Evolutionary conservation across 2,888 invertebrate genomes (phyloP), one percentile per base, ranked within the genome.

Genomic region (Dryobotodes eremita): DNA sequence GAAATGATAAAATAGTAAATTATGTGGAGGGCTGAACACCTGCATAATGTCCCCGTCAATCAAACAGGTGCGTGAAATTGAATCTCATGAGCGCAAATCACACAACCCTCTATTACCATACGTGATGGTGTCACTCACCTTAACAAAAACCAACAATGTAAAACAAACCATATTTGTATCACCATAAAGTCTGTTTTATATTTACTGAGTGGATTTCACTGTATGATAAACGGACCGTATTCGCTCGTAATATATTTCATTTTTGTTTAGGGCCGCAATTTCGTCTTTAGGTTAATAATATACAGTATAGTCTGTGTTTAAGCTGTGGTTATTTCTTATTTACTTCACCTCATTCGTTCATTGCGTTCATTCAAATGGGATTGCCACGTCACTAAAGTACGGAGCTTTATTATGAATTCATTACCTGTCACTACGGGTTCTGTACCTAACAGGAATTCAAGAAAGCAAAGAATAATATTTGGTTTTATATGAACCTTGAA

Each of bases 1-100:
- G 90, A 89, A 90, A 92, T 91, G 91, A 92, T 92, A 92, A 92
- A 94, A 94, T 93, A 94, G 94, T 95, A 94, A 95, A 95, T 94
- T 92, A 93, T 93, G 91, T 91, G 90, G 88, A 92, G 91, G 88
- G 89, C 91, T 91, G 94, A 92, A 91, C 90, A 92, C 91, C 94
- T 94, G 95, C 94, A 95, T 95, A 95, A 95, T 95, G 93, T 92
- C 86, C 89, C 92, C 95, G 95, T 96, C 95, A 95, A 95, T 96
- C 96, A 95, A 94, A 94, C 92, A 92, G 90, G 92, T 92, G 94
- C 94, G 94, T 95, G 95, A 95, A 96, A 96, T 96, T 96, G 96
- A 95, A 95, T 95, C 95, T 94, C 95, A 95, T 95, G 94, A 95
- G 95, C 94, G 93, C 95, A 95, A 96, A 95, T 96, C 95, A 95